Conservation (phyloP, 2,113 vertebrate species). For the Prinia subflava region DNA sequence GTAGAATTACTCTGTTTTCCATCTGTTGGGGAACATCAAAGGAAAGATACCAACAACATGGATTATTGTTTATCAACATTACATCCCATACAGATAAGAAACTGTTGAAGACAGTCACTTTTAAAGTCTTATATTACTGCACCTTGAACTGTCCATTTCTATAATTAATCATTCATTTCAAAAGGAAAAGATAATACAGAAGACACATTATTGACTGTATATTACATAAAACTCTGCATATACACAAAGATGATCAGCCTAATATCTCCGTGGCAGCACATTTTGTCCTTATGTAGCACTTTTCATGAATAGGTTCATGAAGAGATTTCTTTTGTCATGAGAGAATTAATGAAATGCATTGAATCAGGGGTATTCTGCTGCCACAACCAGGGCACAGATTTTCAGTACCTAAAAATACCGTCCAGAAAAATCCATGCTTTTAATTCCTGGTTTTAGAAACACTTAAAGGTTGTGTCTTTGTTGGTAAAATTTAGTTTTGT, state of each 20-base stretch:
- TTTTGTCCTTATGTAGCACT: neutral
- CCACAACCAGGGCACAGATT: rapidly evolving
- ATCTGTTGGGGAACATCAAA: conserved; percentile 44
- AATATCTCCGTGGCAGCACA: neutral
- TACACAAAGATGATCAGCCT: neutral
- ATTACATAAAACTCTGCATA: neutral
- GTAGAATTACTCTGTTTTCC: conserved; percentile 15
- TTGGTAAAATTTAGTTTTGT: neutral
- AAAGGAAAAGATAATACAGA: neutral
- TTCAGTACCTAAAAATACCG: neutral
- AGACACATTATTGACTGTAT: neutral
- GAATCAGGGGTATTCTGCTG: neutral
- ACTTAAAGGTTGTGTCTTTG: neutral
- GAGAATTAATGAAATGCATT: neutral
- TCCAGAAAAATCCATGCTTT: neutral
- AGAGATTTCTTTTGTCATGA: neutral
- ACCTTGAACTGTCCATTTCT: neutral
- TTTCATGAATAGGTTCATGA: neutral
- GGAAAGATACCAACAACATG: neutral
- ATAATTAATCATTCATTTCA: neutral
- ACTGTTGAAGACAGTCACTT: neutral
- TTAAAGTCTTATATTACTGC: neutral
- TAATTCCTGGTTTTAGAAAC: neutral
- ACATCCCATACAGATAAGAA: neutral
- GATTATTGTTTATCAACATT: neutral